A percentile compares a stretch with the other conserved stretches of the same genome.
phyloP scores from a whole-genome alignment of 92 coral and sea anemone species.

The Epizoanthus rinbou region DNA sequence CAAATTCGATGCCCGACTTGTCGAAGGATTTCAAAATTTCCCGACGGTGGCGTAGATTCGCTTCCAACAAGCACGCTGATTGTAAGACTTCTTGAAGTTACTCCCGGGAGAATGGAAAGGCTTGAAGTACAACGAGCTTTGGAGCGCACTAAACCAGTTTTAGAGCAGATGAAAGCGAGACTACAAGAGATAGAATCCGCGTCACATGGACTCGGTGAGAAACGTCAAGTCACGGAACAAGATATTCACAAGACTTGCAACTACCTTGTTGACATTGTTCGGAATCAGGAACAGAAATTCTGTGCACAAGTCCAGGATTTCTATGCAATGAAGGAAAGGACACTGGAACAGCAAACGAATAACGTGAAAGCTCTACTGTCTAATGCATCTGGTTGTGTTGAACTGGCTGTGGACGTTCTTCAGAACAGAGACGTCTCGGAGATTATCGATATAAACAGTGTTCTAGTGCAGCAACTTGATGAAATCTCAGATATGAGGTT shows the following conservation, averaged over 20 bases:
- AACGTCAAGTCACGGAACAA: constrained; percentile 52
- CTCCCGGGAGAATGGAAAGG: constrained; percentile 81
- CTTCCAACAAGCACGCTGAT: constrained; percentile 78
- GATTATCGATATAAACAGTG: constrained; percentile 61
- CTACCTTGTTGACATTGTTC: constrained; percentile 49
- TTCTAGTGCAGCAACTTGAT: constrained; percentile 69
- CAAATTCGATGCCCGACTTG: constrained; percentile 78
- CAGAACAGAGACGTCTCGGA: constrained; percentile 55
- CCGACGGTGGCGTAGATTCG: constrained; percentile 66
- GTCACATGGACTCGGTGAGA: constrained; percentile 40
- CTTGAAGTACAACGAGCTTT: constrained; percentile 74
- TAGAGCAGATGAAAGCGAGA: constrained; percentile 60
- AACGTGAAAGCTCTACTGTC: constrained; percentile 56
- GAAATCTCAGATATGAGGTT: constrained; percentile 74
- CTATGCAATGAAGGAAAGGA: constrained; percentile 63
- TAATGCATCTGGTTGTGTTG: constrained; percentile 64
- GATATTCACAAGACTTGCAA: constrained; percentile 63
- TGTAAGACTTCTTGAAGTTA: constrained; percentile 74
- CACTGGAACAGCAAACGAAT: constrained; percentile 59
- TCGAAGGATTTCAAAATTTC: constrained; percentile 61
- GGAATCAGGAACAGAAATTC: constrained; percentile 64
- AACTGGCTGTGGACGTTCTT: constrained; percentile 73
- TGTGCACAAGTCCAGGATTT: constrained; percentile 60
- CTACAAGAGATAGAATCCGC: constrained; percentile 54
- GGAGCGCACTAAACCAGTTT: constrained; percentile 77